These are phyloP conservation scores for Clarias laeviceps DNA, from an alignment of 2,797 vertebrate species.

Conservation along the genomic window DNA sequence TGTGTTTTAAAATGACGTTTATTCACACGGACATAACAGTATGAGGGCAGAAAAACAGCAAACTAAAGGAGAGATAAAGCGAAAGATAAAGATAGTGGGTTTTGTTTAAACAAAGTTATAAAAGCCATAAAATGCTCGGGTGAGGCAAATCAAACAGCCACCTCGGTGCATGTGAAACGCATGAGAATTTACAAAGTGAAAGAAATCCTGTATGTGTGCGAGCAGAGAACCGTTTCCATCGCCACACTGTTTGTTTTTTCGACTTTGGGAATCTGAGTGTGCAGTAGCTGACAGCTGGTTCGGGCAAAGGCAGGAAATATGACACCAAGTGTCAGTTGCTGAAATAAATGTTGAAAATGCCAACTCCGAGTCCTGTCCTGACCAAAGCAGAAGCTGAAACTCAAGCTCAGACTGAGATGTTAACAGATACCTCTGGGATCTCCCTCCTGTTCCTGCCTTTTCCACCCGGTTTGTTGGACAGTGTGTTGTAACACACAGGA, in stretches of 20 bases:
- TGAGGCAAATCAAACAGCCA: slow-evolving; percentile 48
- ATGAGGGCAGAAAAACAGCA: slow-evolving; percentile 48
- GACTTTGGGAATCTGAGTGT: slow-evolving; percentile 31
- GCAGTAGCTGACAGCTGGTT: slow-evolving; percentile 58
- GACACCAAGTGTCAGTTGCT: slow-evolving; percentile 58
- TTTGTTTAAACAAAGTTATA: slow-evolving; percentile 52
- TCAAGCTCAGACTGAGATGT: slow-evolving; percentile 28
- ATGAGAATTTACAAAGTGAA: slow-evolving; percentile 41
- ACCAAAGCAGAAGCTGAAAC: slow-evolving; percentile 47
- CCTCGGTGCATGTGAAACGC: slow-evolving; percentile 33
- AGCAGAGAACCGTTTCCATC: slow-evolving; percentile 6
- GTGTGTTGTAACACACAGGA: slow-evolving; percentile 52
- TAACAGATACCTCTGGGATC: slow-evolving; percentile 23
- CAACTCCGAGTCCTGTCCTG: slow-evolving; percentile 34
- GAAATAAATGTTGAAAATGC: slow-evolving; percentile 60
- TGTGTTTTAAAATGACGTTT: slow-evolving; percentile 53
- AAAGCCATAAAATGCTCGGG: slow-evolving; percentile 43
- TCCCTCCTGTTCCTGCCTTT: background rate
- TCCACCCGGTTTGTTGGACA: slow-evolving; percentile 50
- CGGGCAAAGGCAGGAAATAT: slow-evolving; percentile 52
- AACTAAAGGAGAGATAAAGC: slow-evolving; percentile 30
- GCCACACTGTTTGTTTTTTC: slow-evolving; percentile 6
- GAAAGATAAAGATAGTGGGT: slow-evolving; percentile 25
- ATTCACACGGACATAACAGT: background rate
- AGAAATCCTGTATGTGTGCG: slow-evolving; percentile 35